These are phyloP conservation scores for Lymantria monacha DNA, from an alignment of 2,888 invertebrate genomes.

Conservation along the genomic window DNA sequence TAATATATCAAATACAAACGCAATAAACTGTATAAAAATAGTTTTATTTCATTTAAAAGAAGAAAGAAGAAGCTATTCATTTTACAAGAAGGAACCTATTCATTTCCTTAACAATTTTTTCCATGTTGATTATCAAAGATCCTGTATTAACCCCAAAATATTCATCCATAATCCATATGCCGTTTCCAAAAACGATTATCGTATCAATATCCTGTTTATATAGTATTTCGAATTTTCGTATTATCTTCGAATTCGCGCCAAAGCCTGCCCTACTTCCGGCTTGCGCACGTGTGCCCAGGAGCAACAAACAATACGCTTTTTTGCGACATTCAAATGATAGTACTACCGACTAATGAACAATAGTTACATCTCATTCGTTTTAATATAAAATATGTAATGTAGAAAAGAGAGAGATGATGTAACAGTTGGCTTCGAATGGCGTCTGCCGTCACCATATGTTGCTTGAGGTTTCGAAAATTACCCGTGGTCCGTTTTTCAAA, in stretches of 20 bases:
- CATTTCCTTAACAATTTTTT: constrained; percentile 18
- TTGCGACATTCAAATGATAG: constrained; percentile 75
- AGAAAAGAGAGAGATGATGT: constrained; percentile 50
- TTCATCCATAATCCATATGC: constrained; percentile 68
- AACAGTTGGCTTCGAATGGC: constrained; percentile 76
- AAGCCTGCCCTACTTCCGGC: constrained; percentile 73
- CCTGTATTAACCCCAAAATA: constrained; percentile 27
- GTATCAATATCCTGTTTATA: constrained; percentile 75
- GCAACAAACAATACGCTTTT: constrained; percentile 69
- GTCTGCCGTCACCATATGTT: constrained; percentile 78
- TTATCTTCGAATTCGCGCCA: constrained; percentile 71
- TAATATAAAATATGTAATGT: constrained; percentile 13
- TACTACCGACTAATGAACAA: constrained; percentile 75
- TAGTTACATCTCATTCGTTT: constrained; percentile 49
- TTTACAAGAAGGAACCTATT: constrained; percentile 18
- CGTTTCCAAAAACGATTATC: constrained; percentile 64
- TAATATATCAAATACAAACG: too few relatives aligned
- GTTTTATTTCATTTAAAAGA: too few relatives aligned
- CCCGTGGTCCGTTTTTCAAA: constrained; percentile 55
- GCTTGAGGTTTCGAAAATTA: constrained; percentile 80
- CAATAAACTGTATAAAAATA: too few relatives aligned
- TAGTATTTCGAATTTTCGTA: constrained; percentile 59
- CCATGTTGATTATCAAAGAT: constrained; percentile 23
- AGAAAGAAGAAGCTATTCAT: too few relatives aligned
- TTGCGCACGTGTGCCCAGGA: constrained; percentile 59